Evolutionary conservation across 2,113 vertebrate genomes (phyloP).

Genomic region (Ciconia stormi): DNA sequence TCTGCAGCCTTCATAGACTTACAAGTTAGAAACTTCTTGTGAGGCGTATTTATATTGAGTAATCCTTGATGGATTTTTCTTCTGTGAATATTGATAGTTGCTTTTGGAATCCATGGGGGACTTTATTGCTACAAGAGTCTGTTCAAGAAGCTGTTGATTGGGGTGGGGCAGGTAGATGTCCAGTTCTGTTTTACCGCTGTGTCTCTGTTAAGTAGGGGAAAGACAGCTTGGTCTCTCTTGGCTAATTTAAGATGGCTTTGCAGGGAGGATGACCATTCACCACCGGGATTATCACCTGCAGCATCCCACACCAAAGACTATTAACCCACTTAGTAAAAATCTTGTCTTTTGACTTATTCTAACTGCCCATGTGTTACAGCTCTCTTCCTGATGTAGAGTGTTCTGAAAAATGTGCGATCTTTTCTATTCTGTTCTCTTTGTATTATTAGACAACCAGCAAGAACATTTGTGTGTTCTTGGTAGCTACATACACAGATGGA

Average conservation of each 20-base stretch:
- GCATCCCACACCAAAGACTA: background rate
- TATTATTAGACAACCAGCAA: conserved; percentile 74
- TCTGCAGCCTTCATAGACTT: background rate
- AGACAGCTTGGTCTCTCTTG: background rate
- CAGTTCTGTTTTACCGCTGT: fast-evolving
- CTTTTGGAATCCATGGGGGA: background rate
- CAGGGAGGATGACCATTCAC: background rate
- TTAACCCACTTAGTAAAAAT: background rate
- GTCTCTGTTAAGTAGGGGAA: background rate
- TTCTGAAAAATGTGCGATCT: background rate
- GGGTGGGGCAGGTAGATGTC: background rate
- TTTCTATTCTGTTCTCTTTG: background rate
- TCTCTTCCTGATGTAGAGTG: background rate
- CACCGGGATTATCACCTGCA: background rate
- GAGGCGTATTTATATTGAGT: background rate
- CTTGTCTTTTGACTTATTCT: background rate
- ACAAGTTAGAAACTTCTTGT: background rate
- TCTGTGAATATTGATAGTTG: background rate
- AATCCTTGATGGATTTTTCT: background rate
- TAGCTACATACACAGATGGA: conserved; percentile 90
- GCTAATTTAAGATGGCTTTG: background rate
- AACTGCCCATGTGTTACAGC: background rate
- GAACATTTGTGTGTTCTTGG: conserved; percentile 86
- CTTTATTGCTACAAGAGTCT: background rate
- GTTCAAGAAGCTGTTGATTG: background rate